Percentiles rank a stretch among this genome's conserved stretches.
Conservation (phyloP, 2,113 vertebrate genomes). For the Macquaria australasica region DNA sequence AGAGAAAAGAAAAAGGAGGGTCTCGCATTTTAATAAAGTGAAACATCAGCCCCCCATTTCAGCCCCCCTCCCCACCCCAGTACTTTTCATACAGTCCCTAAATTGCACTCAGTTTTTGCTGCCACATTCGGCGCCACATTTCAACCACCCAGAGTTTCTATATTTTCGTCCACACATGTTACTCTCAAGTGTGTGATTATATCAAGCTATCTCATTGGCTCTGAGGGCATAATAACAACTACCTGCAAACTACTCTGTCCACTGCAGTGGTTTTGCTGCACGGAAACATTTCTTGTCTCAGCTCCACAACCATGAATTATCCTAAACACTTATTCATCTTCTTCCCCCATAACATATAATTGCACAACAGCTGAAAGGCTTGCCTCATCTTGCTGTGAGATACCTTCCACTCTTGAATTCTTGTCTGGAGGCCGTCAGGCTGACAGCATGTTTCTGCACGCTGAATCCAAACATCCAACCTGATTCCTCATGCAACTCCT, state of each 20-base stretch:
- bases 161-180: slow-evolving; percentile 13
- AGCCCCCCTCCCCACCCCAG: not conserved
- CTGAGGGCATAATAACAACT: slow-evolving; percentile 15
- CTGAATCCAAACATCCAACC: not conserved
- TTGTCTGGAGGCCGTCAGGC: not conserved
- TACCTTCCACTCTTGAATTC: slow-evolving; percentile 19
- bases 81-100: not conserved
- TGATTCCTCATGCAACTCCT: not conserved
- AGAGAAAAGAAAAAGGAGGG: not conserved
- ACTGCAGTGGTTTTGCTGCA: not conserved
- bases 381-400: slow-evolving; percentile 57
- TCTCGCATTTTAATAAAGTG: not conserved
- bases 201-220: not conserved
- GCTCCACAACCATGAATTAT: slow-evolving; percentile 39
- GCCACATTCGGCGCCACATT: not conserved
- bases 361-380: slow-evolving; percentile 34
- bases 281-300: not conserved
- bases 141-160: not conserved
- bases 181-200: slow-evolving; percentile 2
- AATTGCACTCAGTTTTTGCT: not conserved
- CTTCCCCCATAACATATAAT: slow-evolving; percentile 26
- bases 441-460: slow-evolving; percentile 20
- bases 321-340: slow-evolving; percentile 34
- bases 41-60: not conserved
- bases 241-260: not conserved